These are phyloP conservation scores for Hylia prasina DNA, from an alignment of 2,113 vertebrate genomes.

Conservation along the genomic window DNA sequence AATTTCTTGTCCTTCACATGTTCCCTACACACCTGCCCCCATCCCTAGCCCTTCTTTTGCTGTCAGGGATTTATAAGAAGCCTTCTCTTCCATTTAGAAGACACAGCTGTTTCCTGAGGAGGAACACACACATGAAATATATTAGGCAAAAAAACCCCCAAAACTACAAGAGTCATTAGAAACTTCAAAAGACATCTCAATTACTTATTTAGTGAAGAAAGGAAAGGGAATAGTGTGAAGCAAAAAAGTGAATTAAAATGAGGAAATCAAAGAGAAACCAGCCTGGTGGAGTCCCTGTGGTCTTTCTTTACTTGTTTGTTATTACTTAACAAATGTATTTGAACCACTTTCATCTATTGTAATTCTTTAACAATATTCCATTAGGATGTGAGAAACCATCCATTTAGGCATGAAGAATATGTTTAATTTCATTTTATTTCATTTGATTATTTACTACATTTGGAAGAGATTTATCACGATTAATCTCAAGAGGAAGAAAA, in stretches of 20 bases:
- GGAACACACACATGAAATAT: neutral
- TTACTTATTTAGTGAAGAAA: neutral
- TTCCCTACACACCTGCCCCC: neutral
- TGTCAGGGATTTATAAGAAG: neutral
- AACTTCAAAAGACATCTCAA: neutral
- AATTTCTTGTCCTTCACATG: neutral
- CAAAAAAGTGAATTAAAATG: neutral
- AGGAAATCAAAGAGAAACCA: neutral
- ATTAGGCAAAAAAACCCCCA: neutral
- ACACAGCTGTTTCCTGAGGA: neutral
- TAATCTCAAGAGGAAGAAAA: conserved; percentile 41
- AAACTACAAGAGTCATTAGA: neutral
- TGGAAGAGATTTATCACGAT: neutral
- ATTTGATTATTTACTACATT: conserved; percentile 7
- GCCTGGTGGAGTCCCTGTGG: neutral
- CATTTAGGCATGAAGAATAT: neutral
- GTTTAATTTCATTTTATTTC: neutral
- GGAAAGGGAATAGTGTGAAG: neutral
- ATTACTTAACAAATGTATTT: neutral
- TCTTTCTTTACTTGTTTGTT: conserved; percentile 5
- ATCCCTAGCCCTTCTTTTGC: neutral
- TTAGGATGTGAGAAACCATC: conserved; percentile 19
- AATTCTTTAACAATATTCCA: conserved; percentile 12
- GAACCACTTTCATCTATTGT: neutral
- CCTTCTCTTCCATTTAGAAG: neutral